Evolutionary conservation across 1,140 invertebrate genomes (phyloP).

Genomic region (Oreohelix idahoensis): DNA sequence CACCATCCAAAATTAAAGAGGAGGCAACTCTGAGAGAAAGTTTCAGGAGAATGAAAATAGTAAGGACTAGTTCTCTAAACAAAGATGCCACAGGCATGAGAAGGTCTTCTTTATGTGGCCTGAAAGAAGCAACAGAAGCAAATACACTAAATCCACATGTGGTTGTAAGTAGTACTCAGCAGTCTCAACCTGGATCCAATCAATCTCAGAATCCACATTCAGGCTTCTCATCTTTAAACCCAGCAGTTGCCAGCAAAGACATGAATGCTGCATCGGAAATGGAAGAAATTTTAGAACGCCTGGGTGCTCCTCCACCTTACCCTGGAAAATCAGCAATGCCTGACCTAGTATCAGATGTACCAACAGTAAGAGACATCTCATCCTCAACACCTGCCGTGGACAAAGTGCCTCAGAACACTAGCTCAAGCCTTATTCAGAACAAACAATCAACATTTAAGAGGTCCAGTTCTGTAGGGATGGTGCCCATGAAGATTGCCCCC

Average conservation of each 20-base stretch:
- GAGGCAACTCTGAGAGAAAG: slow-evolving; percentile 65
- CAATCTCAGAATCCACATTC: background rate
- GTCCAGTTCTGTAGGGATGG: slow-evolving; percentile 24
- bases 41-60: slow-evolving; percentile 67
- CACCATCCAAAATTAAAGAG: slow-evolving; percentile 65
- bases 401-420: background rate
- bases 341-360: background rate
- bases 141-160: slow-evolving; percentile 8
- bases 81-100: slow-evolving; percentile 7
- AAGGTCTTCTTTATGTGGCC: slow-evolving; percentile 26
- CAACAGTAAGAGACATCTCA: background rate
- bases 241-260: background rate
- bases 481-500: background rate
- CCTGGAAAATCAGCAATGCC: slow-evolving; percentile 13
- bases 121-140: slow-evolving; percentile 28
- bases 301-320: slow-evolving; percentile 48
- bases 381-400: background rate
- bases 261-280: slow-evolving; percentile 13
- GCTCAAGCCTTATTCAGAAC: background rate
- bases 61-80: slow-evolving; percentile 55
- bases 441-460: slow-evolving; percentile 4
- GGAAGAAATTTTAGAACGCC: slow-evolving; percentile 44
- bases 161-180: slow-evolving; percentile 28
- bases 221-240: background rate
- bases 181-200: background rate